Conservation (phyloP, 1,140 invertebrate species). For the Drosophila setifemur region DNA sequence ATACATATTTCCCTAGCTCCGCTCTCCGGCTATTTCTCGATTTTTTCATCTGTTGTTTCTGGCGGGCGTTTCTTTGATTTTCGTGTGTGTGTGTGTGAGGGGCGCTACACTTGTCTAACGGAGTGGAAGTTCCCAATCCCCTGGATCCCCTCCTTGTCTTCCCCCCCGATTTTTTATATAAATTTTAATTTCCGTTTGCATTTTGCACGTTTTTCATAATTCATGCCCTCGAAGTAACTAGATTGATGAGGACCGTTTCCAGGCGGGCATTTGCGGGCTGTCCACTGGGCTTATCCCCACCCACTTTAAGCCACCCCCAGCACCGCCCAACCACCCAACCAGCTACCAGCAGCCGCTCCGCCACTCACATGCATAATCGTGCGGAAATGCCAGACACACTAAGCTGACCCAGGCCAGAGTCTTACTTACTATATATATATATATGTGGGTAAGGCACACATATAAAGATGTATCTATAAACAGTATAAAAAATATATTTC, state of each 20-base stretch:
- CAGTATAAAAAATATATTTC: neutral
- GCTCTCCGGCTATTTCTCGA: neutral
- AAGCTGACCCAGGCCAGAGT: constrained; percentile 73
- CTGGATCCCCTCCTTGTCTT: neutral
- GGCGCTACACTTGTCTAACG: constrained; percentile 72
- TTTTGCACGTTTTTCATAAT: constrained; percentile 79
- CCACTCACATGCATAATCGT: constrained; percentile 72
- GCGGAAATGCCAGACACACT: constrained; percentile 76
- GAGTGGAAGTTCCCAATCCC: constrained; percentile 63
- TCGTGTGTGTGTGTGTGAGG: constrained; percentile 4
- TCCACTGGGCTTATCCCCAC: constrained; percentile 49
- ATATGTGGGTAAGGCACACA: neutral
- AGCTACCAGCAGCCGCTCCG: constrained; percentile 28
- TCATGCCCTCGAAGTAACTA: constrained; percentile 76
- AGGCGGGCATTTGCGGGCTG: constrained; percentile 33
- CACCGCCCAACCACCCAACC: neutral
- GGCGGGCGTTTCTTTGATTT: constrained; percentile 69
- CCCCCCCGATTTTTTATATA: constrained; percentile 44
- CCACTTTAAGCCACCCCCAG: neutral
- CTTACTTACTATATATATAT: constrained; percentile 62
- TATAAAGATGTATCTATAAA: neutral
- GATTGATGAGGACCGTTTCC: constrained; percentile 71
- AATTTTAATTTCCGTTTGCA: constrained; percentile 80
- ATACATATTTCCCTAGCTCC: constrained; percentile 39
- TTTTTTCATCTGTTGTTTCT: constrained; percentile 25